Evolutionary conservation across 1,140 invertebrate genomes (phyloP), one percentile per base, ranked within the genome.

Genomic region (Drosophila oshimai): DNA sequence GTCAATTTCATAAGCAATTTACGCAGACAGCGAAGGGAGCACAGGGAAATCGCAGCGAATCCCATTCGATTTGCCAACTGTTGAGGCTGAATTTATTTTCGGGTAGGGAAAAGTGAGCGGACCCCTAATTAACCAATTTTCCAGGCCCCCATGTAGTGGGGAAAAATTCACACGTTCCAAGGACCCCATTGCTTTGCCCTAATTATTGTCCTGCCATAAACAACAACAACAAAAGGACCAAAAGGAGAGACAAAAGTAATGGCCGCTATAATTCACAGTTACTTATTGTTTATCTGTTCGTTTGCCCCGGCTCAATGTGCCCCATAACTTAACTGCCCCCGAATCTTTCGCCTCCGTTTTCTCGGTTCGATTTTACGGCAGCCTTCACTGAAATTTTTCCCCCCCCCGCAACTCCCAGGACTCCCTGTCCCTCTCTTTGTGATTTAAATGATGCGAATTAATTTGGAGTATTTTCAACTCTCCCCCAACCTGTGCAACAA

Each of bases 261-360:
- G 84, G 79, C 84, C 80, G 60, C 75, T 79, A 89, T 89, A 89
- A 89, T 89, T 89, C 84, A 89, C 86, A 84, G 84, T 89, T 89
- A 89, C 74, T 89, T 88, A 88, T 89, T 84, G 78, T 84, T 88
- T 89, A 88, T 88, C 84, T 89, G 72, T 72, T 76, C 72, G 84
- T 68, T 88, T 83, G 73, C 17, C 68, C 75, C 78, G 72, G 79
- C 74, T 81, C 78, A 71, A 81, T 81, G 79, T 83, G 74, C 51
- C 42, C 79, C 74, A 83, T 83, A 84, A 78, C 76, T 84, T 84
- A 83, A 77, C 70, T 41, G 68, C 34, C 60, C 60, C 39, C 31
- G 29, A 28, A 41, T 55, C 34, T 45, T 37, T 47, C 17, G 31
- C 44, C 36, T 36, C 20, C 17, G 22, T 26, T 51, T 6, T 46